Evolutionary conservation across 2,888 invertebrate species (phyloP), one percentile per base, ranked within the genome.

Genomic region (Danaus chrysippus): DNA sequence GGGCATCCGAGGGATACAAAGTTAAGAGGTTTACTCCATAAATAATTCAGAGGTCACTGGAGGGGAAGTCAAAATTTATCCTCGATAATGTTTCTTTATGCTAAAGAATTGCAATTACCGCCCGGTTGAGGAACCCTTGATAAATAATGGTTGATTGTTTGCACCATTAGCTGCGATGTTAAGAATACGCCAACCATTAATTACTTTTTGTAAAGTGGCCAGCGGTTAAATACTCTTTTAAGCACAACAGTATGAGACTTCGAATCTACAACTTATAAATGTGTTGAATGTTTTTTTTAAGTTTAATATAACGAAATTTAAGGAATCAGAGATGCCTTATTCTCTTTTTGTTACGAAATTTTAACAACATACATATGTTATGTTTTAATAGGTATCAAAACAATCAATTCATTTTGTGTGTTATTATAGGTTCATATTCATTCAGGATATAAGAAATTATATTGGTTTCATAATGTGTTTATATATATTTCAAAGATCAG

Each of bases 41-140:
- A 83, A 84, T 84, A 81, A 84, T 85, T 83, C 81, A 83, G 67
- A 58, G 76, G 77, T 76, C 76, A 76, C 76, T 74, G 73, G 72
- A 72, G 73, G 67, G 75, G 71, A 76, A 78, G 73, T 74, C 73
- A 71, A 81, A 81, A 76, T 81, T 84, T 83, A 81, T 77, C 76
- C 73, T 71, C 73, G 70, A 69, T 74, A 80, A 71, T 73, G 74
- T 73, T 81, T 79, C 80, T 76, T 79, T 78, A 76, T 76, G 73
- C 69, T 74, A 70, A 76, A 71, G 71, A 76, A 75, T 76, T 73
- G 65, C 66, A 70, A 76, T 77, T 77, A 74, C 66, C 69, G 67
- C 65, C 74, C 76, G 77, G 62, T 65, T 66, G 69, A 64, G 55
- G 59, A 71, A 74, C 72, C 61, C 74, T 61, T 19, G 15, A 41